These are phyloP conservation scores for Ammospiza nelsoni DNA, from an alignment of 2,113 vertebrate genomes.

Conservation along the genomic window DNA sequence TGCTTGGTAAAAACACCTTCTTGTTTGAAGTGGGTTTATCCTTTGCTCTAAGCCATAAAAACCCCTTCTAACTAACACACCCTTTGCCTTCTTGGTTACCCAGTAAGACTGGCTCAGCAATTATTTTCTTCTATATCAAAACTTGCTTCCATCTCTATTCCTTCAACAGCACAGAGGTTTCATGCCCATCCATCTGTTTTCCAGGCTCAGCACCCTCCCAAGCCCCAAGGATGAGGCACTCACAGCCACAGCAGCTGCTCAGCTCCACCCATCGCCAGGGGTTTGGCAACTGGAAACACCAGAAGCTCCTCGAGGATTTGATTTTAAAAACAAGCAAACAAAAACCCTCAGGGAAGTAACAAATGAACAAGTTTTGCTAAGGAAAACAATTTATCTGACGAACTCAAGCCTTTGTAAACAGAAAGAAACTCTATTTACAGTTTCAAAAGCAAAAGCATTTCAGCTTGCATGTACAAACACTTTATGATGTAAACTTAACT, in stretches of 20 bases:
- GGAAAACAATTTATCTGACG: background rate
- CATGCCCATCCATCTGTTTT: background rate
- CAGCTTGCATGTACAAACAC: background rate
- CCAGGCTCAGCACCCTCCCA: background rate
- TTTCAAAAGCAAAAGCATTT: background rate
- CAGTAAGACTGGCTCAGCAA: no score
- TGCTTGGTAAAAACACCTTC: no score
- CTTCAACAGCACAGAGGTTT: background rate
- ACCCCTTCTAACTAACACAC: no score
- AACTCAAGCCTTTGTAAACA: background rate
- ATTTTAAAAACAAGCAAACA: background rate
- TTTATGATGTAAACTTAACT: background rate
- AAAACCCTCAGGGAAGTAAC: background rate
- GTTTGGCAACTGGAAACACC: background rate
- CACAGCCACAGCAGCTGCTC: fast-evolving
- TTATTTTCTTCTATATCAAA: no score
- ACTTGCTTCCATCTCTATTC: no score
- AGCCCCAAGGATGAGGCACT: background rate
- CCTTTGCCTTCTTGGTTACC: no score
- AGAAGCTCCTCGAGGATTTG: background rate
- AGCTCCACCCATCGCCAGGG: background rate
- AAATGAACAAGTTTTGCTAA: background rate
- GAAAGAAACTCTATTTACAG: background rate
- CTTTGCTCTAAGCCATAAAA: no score
- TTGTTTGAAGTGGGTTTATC: no score